Evolutionary conservation across 2,797 vertebrate species (phyloP).

Genomic region (Sylvilagus floridanus): DNA sequence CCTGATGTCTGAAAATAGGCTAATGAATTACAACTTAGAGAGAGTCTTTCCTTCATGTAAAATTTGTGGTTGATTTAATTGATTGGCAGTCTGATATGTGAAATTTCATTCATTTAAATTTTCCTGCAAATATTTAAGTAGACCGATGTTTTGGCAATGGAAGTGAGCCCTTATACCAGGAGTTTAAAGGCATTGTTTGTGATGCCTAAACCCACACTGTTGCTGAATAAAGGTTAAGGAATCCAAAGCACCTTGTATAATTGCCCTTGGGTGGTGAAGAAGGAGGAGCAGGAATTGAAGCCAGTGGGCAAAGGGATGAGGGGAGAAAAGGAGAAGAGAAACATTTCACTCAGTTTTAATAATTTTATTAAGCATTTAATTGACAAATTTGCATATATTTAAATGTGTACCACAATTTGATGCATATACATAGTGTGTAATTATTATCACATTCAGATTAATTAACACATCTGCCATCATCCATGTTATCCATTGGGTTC

Average conservation of each 20-base stretch:
- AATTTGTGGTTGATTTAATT: not conserved
- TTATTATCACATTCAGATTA: not conserved
- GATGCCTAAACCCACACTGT: not conserved
- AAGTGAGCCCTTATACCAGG: accelerated
- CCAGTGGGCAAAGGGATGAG: accelerated
- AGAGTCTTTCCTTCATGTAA: not conserved
- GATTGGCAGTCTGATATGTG: not conserved
- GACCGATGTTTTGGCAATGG: not conserved
- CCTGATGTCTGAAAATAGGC: not conserved
- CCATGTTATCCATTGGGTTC: not conserved
- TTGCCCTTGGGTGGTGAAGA: not conserved
- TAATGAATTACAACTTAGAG: not conserved
- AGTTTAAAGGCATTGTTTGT: not conserved
- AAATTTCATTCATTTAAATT: not conserved
- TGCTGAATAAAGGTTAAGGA: not conserved
- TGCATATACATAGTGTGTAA: not conserved
- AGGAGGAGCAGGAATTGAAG: not conserved
- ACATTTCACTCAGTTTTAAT: not conserved
- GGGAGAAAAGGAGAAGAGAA: not conserved
- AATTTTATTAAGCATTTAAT: not conserved
- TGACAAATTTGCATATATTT: not conserved
- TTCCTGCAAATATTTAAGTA: not conserved
- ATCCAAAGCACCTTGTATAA: not conserved
- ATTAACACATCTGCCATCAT: not conserved
- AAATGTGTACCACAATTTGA: not conserved